Conservation (phyloP, 2,888 invertebrate genomes). For the Neoitamus cyanurus region DNA sequence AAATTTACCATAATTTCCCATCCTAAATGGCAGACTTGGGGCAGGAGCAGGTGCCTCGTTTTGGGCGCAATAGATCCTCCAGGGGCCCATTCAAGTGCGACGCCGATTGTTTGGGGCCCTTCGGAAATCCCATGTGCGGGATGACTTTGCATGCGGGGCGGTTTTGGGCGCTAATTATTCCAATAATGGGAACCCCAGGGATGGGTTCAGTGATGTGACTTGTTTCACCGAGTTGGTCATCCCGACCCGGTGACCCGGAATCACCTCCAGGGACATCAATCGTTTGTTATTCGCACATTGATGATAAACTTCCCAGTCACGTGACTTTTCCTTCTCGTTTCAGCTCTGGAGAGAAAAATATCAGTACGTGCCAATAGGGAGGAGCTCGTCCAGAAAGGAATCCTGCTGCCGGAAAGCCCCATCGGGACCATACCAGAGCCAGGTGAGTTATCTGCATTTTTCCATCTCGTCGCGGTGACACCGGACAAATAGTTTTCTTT, state of each 20-base stretch:
- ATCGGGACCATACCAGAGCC: slow-evolving; percentile 85
- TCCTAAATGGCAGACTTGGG: not conserved
- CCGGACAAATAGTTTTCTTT: slow-evolving; percentile 7
- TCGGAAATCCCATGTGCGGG: not conserved
- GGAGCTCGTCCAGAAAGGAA: slow-evolving; percentile 96
- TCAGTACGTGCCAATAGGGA: slow-evolving; percentile 97
- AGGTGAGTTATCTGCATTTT: slow-evolving; percentile 70
- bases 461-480: not conserved
- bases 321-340: slow-evolving; percentile 57
- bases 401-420: slow-evolving; percentile 89
- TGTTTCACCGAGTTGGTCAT: not conserved
- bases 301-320: slow-evolving; percentile 5
- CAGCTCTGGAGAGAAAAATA: slow-evolving; percentile 97
- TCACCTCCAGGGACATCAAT: slow-evolving; percentile 6
- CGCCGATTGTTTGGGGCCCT: not conserved
- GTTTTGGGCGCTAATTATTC: not conserved
- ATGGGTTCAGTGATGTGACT: not conserved
- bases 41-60: not conserved
- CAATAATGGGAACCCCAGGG: not conserved
- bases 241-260: not conserved
- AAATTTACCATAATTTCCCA: slow-evolving; percentile 10
- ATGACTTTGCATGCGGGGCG: not conserved
- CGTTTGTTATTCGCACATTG: not conserved
- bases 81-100: not conserved
- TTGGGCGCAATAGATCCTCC: not conserved